Evolutionary conservation across 2,888 invertebrate genomes (phyloP), one percentile per base, ranked within the genome.

Genomic region (Drosophila demipolita): DNA sequence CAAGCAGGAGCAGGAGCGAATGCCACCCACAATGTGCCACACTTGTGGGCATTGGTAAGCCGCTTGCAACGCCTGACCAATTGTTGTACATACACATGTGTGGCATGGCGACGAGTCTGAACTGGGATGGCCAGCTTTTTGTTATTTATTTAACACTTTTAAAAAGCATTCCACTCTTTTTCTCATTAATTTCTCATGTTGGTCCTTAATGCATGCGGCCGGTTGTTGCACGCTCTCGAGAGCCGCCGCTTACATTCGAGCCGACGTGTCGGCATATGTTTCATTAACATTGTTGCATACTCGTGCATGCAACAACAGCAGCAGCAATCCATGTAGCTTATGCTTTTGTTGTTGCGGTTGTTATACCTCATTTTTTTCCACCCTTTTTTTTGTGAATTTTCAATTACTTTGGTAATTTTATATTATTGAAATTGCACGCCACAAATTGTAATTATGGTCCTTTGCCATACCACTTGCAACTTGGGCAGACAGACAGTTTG

Each of bases 321-420:
- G 38, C 52, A 42, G 15, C 40, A 60, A 50, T 42, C 26, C 23
- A 53, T 54, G 45, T 32, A 49, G 52, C 42, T 38, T 26, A 52
- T 64, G 48, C 49, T 45, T 26, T 40, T 55, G 52, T 45, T 48
- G 38, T 48, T 61, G 48, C 40, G 54, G 49, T 60, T 62, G 32
- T 42, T 26, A 20, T 33, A 11, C 11, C 35, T 57, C 11, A 42
- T 54, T 65, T 66, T 61, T 52, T 49, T 15, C 32, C 33, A 35
- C 36, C 23, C 15, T 12, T 50, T 65, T 78, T 66, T 64, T 79
- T 78, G 66, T 74, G 75, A 66, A 82, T 87, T 88, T 90, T 77
- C 87, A 88, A 87, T 89, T 90, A 85, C 87, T 89, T 90, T 87
- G 87, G 90, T 87, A 90, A 89, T 90, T 90, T 89, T 78, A 87